phyloP scores from a whole-genome alignment of 2,797 vertebrate genomes.

The Otus scops region DNA sequence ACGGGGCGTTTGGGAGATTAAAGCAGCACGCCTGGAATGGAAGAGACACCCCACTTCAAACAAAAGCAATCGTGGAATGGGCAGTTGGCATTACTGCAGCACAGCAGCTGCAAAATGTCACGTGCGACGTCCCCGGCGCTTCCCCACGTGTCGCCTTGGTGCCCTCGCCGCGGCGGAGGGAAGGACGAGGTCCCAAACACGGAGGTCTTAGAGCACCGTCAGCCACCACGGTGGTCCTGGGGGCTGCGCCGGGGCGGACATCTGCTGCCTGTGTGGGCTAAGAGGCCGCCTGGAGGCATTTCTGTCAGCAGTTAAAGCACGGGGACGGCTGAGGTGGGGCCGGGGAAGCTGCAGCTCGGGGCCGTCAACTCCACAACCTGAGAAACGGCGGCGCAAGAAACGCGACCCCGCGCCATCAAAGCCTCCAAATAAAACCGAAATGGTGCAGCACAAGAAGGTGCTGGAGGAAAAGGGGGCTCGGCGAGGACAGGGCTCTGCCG shows the following conservation, averaged over 20 bases:
- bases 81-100: not conserved
- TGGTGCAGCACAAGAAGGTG: not conserved
- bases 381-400: not conserved
- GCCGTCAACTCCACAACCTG: not conserved
- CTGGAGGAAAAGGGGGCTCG: not conserved
- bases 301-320: not conserved
- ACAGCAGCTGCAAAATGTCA: not conserved
- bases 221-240: not conserved
- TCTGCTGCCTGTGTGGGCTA: not conserved
- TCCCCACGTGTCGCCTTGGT: not conserved
- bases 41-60: not conserved
- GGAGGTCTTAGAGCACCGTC: not conserved
- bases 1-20: not conserved
- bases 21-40: not conserved
- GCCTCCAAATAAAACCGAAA: not conserved
- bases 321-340: not conserved
- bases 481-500: not conserved
- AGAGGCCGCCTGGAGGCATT: not conserved
- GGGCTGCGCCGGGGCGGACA: not conserved
- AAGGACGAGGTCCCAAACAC: not conserved
- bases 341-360: accelerated
- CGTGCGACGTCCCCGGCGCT: not conserved
- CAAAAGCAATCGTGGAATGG: not conserved
- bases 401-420: not conserved
- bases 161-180: not conserved